These are phyloP conservation scores for Cecropterus lyciades DNA, from an alignment of 1,140 invertebrate genomes.

Conservation along the genomic window DNA sequence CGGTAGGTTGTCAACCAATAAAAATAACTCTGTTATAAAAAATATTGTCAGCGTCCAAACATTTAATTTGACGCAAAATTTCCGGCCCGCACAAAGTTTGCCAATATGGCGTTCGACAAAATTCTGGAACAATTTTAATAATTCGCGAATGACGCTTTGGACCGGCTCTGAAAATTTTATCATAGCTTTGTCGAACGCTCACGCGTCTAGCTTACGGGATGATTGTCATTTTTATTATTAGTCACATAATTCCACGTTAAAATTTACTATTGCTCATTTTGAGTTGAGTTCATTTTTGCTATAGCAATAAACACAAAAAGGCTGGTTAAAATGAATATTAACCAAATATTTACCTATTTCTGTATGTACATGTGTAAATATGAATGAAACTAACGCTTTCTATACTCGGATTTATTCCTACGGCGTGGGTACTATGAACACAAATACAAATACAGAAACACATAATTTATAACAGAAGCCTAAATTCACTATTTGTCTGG, in stretches of 20 bases:
- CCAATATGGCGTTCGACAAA: constrained; percentile 58
- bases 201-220: constrained; percentile 41
- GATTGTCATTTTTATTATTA: constrained; percentile 44
- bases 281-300: background rate
- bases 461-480: too few relatives aligned
- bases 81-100: constrained; percentile 52
- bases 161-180: constrained; percentile 54
- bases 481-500: too few relatives aligned
- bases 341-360: too few relatives aligned
- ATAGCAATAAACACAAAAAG: too few relatives aligned
- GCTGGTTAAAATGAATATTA: too few relatives aligned
- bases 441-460: too few relatives aligned
- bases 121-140: constrained; percentile 66
- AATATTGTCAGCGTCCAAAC: constrained; percentile 51
- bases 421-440: too few relatives aligned
- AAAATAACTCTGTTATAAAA: constrained; percentile 39
- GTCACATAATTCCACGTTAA: background rate
- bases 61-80: constrained; percentile 55
- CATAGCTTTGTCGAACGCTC: constrained; percentile 50
- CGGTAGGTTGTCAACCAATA: too few relatives aligned
- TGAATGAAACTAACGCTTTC: too few relatives aligned
- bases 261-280: background rate
- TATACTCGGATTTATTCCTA: too few relatives aligned
- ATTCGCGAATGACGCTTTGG: constrained; percentile 51
- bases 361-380: too few relatives aligned